Evolutionary conservation across 2,797 vertebrate species (phyloP).

Genomic region (Cynopterus sphinx): DNA sequence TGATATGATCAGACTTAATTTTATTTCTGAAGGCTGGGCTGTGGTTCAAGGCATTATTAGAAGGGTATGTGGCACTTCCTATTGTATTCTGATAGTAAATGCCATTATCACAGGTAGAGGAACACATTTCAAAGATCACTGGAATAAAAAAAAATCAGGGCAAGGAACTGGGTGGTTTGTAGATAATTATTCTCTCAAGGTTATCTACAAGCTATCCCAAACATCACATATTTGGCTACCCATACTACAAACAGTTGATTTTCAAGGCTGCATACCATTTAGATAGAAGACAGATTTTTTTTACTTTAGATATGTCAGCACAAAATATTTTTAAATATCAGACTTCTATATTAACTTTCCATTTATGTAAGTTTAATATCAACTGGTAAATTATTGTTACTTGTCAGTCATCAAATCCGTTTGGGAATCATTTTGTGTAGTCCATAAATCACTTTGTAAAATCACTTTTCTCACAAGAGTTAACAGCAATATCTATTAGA

Average conservation of each 20-base stretch:
- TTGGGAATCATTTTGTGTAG: slow-evolving; percentile 26
- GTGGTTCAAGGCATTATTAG: neutral
- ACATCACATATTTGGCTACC: neutral
- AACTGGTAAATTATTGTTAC: slow-evolving; percentile 66
- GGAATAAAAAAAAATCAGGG: neutral
- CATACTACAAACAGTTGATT: neutral
- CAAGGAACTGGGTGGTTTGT: neutral
- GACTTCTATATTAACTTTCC: slow-evolving; percentile 53
- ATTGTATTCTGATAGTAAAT: neutral
- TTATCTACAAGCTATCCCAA: neutral
- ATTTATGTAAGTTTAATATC: slow-evolving; percentile 63
- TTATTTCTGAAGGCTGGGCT: neutral
- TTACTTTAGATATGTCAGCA: slow-evolving; percentile 38
- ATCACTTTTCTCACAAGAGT: slow-evolving; percentile 62
- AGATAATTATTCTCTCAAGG: neutral
- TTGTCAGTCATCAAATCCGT: slow-evolving; percentile 64
- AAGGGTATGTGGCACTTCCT: neutral
- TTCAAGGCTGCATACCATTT: slow-evolving; percentile 58
- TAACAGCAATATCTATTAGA: slow-evolving; percentile 72
- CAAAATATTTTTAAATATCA: slow-evolving; percentile 37
- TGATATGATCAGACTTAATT: neutral
- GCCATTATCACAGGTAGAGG: neutral
- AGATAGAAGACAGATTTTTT: slow-evolving; percentile 39
- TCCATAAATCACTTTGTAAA: slow-evolving; percentile 71
- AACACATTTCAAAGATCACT: neutral